These are phyloP conservation scores for Rhodinocichla rosea DNA, from an alignment of 2,113 vertebrate genomes.

Conservation along the genomic window DNA sequence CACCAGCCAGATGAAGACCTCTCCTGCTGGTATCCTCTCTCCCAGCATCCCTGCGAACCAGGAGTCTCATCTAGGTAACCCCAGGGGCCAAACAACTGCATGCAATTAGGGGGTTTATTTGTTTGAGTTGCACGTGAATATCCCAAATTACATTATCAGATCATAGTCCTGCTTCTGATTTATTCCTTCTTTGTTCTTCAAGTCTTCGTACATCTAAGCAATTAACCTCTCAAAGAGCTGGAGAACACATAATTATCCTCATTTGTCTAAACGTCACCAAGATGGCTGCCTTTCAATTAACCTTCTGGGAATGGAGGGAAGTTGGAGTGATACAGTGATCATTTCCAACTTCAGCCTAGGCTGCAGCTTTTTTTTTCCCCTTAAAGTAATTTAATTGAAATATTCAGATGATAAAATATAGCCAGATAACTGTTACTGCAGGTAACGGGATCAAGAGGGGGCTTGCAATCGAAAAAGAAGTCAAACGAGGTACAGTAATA, in stretches of 20 bases:
- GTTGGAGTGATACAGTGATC: constrained; percentile 81
- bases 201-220: constrained; percentile 78
- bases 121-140: constrained; percentile 74
- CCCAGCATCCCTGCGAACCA: background rate
- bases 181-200: constrained; percentile 81
- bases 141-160: constrained; percentile 77
- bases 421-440: constrained; percentile 67
- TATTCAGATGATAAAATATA: constrained; percentile 74
- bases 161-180: constrained; percentile 74
- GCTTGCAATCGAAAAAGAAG: constrained; percentile 43
- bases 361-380: background rate
- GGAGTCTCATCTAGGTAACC: background rate
- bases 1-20: background rate
- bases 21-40: background rate
- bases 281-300: constrained; percentile 84
- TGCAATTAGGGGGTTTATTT: constrained; percentile 75
- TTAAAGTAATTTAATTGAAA: constrained; percentile 80
- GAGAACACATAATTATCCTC: constrained; percentile 84
- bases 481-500: constrained; percentile 62
- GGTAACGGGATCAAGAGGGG: constrained; percentile 71
- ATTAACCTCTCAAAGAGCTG: constrained; percentile 82
- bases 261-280: constrained; percentile 82
- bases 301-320: constrained; percentile 78
- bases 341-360: constrained; percentile 73
- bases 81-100: background rate